A percentile compares a stretch with the other conserved stretches of the same genome.
phyloP scores from a whole-genome alignment of 2,888 invertebrate species.

The Aelia acuminata region DNA sequence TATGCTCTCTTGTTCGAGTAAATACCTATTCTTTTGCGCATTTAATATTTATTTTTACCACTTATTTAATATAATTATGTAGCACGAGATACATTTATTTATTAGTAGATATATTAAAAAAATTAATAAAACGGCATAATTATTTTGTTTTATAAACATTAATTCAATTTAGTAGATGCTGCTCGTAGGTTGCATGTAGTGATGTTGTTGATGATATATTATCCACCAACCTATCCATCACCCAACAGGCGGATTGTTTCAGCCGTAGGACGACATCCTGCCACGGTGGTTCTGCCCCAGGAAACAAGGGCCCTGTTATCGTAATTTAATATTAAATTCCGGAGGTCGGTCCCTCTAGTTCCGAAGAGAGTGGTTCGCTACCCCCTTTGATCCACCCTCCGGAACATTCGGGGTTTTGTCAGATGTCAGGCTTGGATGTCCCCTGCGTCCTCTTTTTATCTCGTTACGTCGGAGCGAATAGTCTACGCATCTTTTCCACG shows the following conservation, averaged over 20 bases:
- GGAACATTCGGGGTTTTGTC: constrained; percentile 30
- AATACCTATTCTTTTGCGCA: no score
- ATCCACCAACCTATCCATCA: background rate
- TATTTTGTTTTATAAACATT: background rate
- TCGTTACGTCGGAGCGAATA: constrained; percentile 22
- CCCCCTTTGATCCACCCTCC: constrained; percentile 9
- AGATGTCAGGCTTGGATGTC: constrained; percentile 17
- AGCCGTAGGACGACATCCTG: background rate
- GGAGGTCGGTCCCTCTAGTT: constrained; percentile 5
- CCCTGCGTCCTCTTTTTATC: constrained; percentile 20
- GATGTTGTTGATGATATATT: background rate
- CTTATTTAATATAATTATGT: no score
- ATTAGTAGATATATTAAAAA: no score
- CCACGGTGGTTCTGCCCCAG: background rate
- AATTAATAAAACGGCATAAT: no score
- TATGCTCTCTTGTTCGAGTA: no score
- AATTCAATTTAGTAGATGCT: background rate
- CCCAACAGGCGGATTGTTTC: background rate
- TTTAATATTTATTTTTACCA: no score
- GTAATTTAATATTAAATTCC: constrained; percentile 42
- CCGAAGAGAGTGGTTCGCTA: constrained; percentile 43
- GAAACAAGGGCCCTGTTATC: constrained; percentile 4
- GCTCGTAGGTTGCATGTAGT: background rate
- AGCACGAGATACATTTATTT: no score
- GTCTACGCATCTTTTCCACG: background rate